A percentile compares a stretch with the other conserved stretches of the same genome.
Evolutionary conservation across 1,140 invertebrate genomes (phyloP).

Genomic region (Ectropis grisescens): DNA sequence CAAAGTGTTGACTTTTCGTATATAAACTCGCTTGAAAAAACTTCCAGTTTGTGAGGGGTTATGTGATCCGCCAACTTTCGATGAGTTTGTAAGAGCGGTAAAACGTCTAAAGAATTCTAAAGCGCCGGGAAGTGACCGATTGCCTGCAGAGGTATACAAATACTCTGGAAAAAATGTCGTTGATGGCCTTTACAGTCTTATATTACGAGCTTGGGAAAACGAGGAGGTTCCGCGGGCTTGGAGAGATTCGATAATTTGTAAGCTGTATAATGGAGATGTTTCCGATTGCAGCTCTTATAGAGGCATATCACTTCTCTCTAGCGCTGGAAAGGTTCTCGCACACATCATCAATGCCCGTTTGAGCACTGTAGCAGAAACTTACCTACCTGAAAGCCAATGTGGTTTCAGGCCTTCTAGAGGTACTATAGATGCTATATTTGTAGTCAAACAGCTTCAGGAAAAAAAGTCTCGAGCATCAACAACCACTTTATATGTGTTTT

Average conservation of each 20-base stretch:
- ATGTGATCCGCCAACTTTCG: conserved; percentile 6
- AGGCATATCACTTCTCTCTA: conserved; percentile 15
- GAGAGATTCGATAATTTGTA: conserved; percentile 11
- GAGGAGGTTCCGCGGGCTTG: conserved; percentile 14
- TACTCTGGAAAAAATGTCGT: conserved; percentile 6
- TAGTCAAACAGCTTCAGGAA: conserved; percentile 17
- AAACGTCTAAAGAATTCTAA: conserved; percentile 9
- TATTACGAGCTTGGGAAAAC: conserved; percentile 7
- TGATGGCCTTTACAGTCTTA: conserved; percentile 7
- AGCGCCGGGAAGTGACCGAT: conserved; percentile 7
- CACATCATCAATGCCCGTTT: conserved; percentile 12
- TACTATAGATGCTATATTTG: conserved; percentile 21
- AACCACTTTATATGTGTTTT: conserved; percentile 17
- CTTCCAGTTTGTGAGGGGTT: conserved; percentile 5
- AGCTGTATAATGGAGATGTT: conserved; percentile 14
- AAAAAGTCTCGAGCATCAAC: conserved; percentile 18
- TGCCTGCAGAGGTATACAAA: conserved; percentile 14
- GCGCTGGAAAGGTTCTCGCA: conserved; percentile 14
- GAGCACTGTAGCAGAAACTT: conserved; percentile 6
- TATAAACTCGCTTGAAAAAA: conserved; percentile 3
- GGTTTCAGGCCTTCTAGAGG: conserved; percentile 15
- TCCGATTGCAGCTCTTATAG: conserved; percentile 14
- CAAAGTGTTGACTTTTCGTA: conserved; percentile 6
- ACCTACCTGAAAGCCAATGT: conserved; percentile 18
- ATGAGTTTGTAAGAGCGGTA: conserved; percentile 6